Evolutionary conservation across 2,113 vertebrate genomes (phyloP), one percentile per base, ranked within the genome.

Genomic region (Mobula birostris): DNA sequence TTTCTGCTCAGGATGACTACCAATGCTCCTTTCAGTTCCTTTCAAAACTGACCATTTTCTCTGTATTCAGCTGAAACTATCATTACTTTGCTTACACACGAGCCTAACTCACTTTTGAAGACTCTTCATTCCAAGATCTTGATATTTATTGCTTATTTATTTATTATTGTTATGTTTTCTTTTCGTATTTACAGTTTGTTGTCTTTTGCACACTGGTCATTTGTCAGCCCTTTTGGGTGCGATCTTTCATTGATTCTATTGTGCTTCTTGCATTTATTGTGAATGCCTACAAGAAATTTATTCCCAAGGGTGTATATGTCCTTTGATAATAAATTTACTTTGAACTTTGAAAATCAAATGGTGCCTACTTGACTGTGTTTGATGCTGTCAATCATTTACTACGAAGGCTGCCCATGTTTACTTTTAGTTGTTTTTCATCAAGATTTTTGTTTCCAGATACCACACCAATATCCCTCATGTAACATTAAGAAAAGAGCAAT

Each of bases 301-400:
- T 48, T 48, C 48, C 48, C 48, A 48, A 4, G 48, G 1, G 48
- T 48, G 48, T 48, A 48, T 48, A 48, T 48, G 48, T 48, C 48
- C 48, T 48, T 48, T 48, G 2, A 48, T 48, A 48, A 36, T 36
- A 36, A 36, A 36, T 36, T 36, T 36, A 36, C 36, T 36, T 36
- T 36, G 36, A 36, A 36, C 36, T 36, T 36, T 88, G 85, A 66
- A 61, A 90, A 66, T 90, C 58, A 88, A 11, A 90, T n/a, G 29
- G 85, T 15, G 61, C 12, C 29, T 14, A 88, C 11, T n/a, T 66
- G 61, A 11, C 32, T 32, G 29, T n/a, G 85, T n/a, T 17, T 14
- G 61, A 88, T 88, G 61, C 61, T 66, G n/a, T 90, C 85, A 90
- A 66, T 68, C n/a, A 88, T 17, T n/a, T 66, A n/a, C 29, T n/a